Conservation (phyloP, 2,888 invertebrate species). For the Agrochola macilenta region DNA sequence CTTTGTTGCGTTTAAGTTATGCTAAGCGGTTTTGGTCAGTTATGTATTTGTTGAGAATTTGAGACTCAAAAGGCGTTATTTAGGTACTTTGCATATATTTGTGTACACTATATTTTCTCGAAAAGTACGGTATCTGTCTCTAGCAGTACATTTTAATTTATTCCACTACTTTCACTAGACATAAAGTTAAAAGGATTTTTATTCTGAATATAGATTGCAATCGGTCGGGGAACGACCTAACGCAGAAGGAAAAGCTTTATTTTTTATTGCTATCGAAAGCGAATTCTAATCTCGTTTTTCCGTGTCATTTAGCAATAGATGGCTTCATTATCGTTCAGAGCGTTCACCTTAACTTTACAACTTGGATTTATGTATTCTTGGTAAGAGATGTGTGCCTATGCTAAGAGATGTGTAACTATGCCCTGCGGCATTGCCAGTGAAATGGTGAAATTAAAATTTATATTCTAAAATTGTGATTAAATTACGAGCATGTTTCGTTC, state of each 20-base stretch:
- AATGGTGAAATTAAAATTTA: conserved; percentile 54
- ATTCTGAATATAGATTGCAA: conserved; percentile 47
- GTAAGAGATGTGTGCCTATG: conserved; percentile 18
- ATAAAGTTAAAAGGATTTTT: conserved; percentile 41
- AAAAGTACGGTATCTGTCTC: not conserved
- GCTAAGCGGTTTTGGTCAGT: conserved; percentile 46
- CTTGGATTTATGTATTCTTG: conserved; percentile 46
- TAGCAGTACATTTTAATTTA: conserved; percentile 8
- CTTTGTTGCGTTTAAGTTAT: conserved; percentile 58
- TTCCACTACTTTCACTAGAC: conserved; percentile 4
- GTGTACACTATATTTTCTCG: not conserved
- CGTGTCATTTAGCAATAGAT: conserved; percentile 70
- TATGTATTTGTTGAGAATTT: conserved; percentile 28
- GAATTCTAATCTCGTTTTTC: conserved; percentile 72
- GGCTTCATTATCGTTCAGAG: conserved; percentile 69
- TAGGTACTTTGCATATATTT: not conserved
- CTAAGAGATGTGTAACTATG: conserved; percentile 15
- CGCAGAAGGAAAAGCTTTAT: conserved; percentile 60
- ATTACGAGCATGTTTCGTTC: conserved; percentile 37
- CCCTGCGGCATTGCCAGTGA: not conserved
- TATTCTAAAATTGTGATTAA: conserved; percentile 53
- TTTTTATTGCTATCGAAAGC: conserved; percentile 67
- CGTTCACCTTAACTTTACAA: conserved; percentile 65
- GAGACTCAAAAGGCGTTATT: conserved; percentile 13
- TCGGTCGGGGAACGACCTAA: conserved; percentile 41